Evolutionary conservation across 1,140 invertebrate genomes (phyloP), one percentile per base, ranked within the genome.

Genomic region (Ceratina australensis): DNA sequence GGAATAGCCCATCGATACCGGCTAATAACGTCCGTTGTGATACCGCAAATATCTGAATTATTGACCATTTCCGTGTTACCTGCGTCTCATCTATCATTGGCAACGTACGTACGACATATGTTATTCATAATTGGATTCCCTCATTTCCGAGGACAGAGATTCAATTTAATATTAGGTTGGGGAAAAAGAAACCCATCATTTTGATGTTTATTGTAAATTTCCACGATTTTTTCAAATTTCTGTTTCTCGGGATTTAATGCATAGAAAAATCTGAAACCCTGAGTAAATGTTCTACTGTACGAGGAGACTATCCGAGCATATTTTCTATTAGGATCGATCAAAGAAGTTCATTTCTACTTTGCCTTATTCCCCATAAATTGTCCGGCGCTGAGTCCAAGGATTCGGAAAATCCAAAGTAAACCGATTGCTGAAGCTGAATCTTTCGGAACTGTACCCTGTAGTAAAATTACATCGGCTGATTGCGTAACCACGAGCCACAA

Each of bases 31-130:
- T 56, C 15, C 18, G 20, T 18, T 71, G 18, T 47, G 13, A 66
- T 59, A 33, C 7, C n/a, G 28, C 5, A 42, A n/a, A 15, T 67
- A 63, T 28, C 18, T 49, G 63, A 75, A 67, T 75, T 74, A 57
- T 47, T 47, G 1, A 22, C 64, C 16, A 47, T 57, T 42, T 26
- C 22, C 33, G 24, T 5, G 33, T 15, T 22, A 3, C 5, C 22
- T 4, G 18, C 16, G 47, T 10, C 26, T 3, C 54, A 28, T 56
- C 28, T 49, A 75, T 47, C 20, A 22, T 20, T 26, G 50, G 42
- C 22, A 47, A 26, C 33, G 12, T 16, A 18, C n/a, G 3, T 13
- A 15, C 13, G 1, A 5, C 3, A 13, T 10, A 42, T 42, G 10
- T 42, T 42, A n/a, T n/a, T 42, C 33, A 42, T 10, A 42, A 42